Base-by-base conservation (phyloP, 2,113 vertebrate species). In the Scatophagus argus region DNA sequence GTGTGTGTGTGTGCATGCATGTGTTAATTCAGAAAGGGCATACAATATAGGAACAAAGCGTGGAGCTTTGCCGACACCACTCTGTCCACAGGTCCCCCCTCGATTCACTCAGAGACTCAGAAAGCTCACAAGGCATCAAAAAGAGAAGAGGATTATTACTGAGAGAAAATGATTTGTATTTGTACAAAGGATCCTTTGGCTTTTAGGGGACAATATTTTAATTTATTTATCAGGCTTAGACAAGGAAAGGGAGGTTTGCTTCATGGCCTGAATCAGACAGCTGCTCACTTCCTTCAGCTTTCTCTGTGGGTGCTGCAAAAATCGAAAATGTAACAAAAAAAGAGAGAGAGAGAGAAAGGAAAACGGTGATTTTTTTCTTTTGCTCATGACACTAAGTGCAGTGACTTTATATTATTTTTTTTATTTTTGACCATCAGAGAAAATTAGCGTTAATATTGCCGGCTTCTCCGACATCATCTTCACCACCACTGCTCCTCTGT, bases 201-300 rank as follows among this genome's bases (percentile, higher is more conserved):
- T 82, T 90, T 81, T 84, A 81, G 90, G 91, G 91, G 86, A 88
- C 75, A 32, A 77, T 74, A 66, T 91, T 89, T 93, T 94, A 90
- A 94, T 94, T 95, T 95, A 95, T 94, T 94, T 93, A 91, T 93
- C 92, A 59, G 75, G 91, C 82, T 87, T 88, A 89, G 85, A 89
- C 8, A 1, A 84, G 83, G 80, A 91, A 71, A 59, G 70, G 67
- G 70, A 66, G 79, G 56, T 63, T 68, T 27, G 59, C 72, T 74
- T 65, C 19, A 36, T 31, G 38, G 68, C 64, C 75, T 27, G 68
- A 63, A 63, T 85, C 82, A 75, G 74, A 78, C 31, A n/a, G 72
- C 68, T 47, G 43, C 64, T 54, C 58, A 21, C 64, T 54, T 62
- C 49, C 61, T 70, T 63, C 62, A 17, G 72, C 89, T 88, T 89